Percentiles rank a stretch among this genome's conserved stretches.
These are phyloP conservation scores for Macropus fuliginosus DNA, from an alignment of 2,797 vertebrate genomes.

Conservation along the genomic window DNA sequence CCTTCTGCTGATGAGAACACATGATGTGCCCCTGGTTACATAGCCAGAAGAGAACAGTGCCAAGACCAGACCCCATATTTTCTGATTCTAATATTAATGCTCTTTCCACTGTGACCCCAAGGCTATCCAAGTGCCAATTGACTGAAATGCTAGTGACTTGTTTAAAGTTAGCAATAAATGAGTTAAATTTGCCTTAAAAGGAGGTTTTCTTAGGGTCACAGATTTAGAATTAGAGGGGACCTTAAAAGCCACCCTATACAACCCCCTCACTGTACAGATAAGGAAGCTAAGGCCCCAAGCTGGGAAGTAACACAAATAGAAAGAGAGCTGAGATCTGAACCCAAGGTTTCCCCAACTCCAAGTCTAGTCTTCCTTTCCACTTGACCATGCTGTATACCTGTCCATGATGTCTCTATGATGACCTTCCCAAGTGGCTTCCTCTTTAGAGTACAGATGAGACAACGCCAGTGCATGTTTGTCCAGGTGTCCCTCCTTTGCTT, in stretches of 20 bases:
- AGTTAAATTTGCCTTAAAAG: not conserved
- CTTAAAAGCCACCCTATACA: not conserved
- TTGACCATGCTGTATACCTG: not conserved
- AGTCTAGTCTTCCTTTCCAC: not conserved
- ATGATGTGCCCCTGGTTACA: not conserved
- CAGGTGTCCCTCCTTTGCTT: conserved; percentile 90
- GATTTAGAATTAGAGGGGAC: not conserved
- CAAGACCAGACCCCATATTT: not conserved
- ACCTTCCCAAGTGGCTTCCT: not conserved
- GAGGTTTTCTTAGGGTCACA: not conserved
- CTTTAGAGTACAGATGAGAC: conserved; percentile 84
- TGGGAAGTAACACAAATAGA: not conserved
- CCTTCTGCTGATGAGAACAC: not conserved
- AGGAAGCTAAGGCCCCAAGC: not conserved
- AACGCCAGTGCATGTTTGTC: conserved; percentile 87
- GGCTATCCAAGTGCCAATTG: not conserved
- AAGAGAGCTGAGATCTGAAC: not conserved
- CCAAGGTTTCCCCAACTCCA: not conserved
- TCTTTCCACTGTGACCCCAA: not conserved
- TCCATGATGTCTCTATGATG: not conserved
- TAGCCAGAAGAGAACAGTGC: not conserved
- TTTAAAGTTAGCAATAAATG: not conserved
- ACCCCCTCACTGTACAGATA: not conserved
- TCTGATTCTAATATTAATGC: not conserved
- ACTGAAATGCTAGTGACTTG: not conserved